Base-by-base conservation (phyloP, 1,140 invertebrate species). In the Nasonia giraulti region DNA sequence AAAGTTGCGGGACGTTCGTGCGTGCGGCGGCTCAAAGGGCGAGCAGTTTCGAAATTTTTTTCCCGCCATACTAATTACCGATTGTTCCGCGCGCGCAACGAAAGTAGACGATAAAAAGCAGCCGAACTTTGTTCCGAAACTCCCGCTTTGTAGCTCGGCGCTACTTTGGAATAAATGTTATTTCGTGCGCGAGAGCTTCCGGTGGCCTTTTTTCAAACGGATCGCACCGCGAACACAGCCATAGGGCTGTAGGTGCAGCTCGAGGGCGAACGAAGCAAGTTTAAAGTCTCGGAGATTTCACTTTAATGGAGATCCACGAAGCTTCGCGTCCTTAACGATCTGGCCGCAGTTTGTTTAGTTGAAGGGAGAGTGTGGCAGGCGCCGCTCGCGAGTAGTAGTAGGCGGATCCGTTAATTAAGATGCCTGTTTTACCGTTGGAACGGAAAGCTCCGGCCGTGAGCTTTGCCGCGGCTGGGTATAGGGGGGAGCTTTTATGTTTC, bases 401-500 rank as follows among this genome's bases (percentile, higher is more conserved):
- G 77, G 78, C 71, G 81, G 44, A 40, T 81, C 71, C 85, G 87
- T 89, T 89, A 89, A 89, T 89, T 89, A 89, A 89, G 88, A 89
- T 85, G 86, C 86, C 85, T 86, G 84, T 87, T 86, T 88, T 88
- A 85, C 85, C 85, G 87, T 85, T 87, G 82, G 87, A 86, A 81
- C 27, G 80, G 76, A 85, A 71, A 79, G 69, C 66, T 80, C 50
- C 23, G n/a, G 33, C 55, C 55, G 33, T 44, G 68, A 73, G 81
- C 78, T 71, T 73, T 50, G 20, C 79, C 50, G 44, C 33, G 33
- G 4, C 62, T 20, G 68, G n/a, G 4, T 27, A 27, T 27, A 74
- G 33, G 68, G 78, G 44, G 40, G 40, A 73, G 80, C 80, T 81
- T 81, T 81, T 81, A 81, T 73, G 80, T 81, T 81, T 71, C n/a